Conservation (phyloP, 2,113 vertebrate genomes). For the Chaetops frenatus region DNA sequence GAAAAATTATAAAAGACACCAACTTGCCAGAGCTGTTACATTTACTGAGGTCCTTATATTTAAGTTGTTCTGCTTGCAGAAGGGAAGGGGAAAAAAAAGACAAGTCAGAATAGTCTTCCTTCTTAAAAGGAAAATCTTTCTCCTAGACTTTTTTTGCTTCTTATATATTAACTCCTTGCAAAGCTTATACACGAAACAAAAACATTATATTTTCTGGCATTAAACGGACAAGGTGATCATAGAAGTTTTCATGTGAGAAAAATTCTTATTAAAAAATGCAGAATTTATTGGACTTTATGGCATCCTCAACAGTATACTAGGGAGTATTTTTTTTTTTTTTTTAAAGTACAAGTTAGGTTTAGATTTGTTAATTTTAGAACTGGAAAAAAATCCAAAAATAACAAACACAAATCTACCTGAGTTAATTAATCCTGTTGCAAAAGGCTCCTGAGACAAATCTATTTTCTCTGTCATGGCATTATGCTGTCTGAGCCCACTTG, state of each 20-base stretch:
- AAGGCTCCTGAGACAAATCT: neutral
- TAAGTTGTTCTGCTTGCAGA: neutral
- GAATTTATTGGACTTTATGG: neutral
- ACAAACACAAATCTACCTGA: neutral
- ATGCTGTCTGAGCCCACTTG: neutral
- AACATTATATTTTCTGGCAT: neutral
- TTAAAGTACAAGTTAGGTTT: neutral
- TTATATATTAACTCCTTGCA: neutral
- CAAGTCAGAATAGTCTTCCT: neutral
- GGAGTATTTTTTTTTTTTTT: neutral
- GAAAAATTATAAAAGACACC: conserved; percentile 40
- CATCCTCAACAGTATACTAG: neutral
- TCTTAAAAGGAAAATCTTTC: neutral
- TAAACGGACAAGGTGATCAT: neutral
- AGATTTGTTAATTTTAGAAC: neutral
- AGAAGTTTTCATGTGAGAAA: neutral
- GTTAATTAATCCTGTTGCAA: neutral
- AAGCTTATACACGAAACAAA: neutral
- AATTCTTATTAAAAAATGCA: neutral
- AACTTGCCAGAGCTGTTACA: neutral
- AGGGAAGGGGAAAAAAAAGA: neutral
- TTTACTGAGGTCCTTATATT: neutral
- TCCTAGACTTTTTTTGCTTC: neutral
- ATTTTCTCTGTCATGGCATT: neutral
- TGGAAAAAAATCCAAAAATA: neutral